Evolutionary conservation across 2,113 vertebrate genomes (phyloP).

Genomic region (Arvicanthis niloticus): DNA sequence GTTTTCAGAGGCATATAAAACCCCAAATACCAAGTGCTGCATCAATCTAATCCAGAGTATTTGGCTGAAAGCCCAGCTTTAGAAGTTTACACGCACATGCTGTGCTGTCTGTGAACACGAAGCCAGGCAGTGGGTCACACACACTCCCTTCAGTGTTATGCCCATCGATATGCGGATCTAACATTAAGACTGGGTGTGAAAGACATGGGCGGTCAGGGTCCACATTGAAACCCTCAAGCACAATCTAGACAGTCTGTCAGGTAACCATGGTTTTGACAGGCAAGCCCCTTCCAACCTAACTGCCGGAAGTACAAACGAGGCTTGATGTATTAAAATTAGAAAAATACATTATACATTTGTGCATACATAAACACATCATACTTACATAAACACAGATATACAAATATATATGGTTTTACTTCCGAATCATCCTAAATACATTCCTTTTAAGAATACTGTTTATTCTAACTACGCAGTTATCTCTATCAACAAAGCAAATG

Average conservation of each 20-base stretch:
- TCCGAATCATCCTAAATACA: constrained; percentile 45
- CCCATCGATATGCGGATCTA: background rate
- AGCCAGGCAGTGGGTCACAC: background rate
- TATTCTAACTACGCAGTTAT: constrained; percentile 61
- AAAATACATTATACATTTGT: constrained; percentile 47
- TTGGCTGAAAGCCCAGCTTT: constrained; percentile 7
- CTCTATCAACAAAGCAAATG: constrained; percentile 53
- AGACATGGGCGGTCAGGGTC: background rate
- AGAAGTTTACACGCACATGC: background rate
- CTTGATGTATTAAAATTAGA: constrained; percentile 24
- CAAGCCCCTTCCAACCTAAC: constrained; percentile 35
- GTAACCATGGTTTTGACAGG: constrained; percentile 39
- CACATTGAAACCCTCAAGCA: constrained; percentile 28
- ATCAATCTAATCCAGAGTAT: constrained; percentile 1
- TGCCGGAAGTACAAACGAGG: constrained; percentile 34
- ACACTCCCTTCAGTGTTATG: background rate
- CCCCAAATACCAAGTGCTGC: constrained; percentile 44
- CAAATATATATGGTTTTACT: constrained; percentile 43
- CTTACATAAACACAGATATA: background rate
- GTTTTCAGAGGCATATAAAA: constrained; percentile 39
- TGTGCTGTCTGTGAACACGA: constrained; percentile 21
- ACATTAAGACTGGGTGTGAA: constrained; percentile 48
- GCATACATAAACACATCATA: background rate
- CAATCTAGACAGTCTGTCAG: constrained; percentile 48
- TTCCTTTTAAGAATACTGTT: background rate